phyloP scores from a whole-genome alignment of 2,797 vertebrate genomes.

The Amblyraja radiata region DNA sequence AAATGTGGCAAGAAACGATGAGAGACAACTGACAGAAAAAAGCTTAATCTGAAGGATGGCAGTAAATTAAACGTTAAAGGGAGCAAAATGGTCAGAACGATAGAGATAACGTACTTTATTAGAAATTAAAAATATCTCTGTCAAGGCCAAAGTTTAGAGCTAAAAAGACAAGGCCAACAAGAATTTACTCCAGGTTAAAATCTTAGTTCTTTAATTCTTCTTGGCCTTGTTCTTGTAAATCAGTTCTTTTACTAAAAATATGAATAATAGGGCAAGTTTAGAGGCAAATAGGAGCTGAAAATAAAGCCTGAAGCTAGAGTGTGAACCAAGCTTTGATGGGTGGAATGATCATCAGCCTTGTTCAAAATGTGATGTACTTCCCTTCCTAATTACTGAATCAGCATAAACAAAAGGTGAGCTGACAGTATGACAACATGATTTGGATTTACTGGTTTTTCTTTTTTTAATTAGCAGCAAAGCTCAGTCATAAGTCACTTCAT shows the following conservation, averaged over 20 bases:
- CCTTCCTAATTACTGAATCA: background rate
- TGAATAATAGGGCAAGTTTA: background rate
- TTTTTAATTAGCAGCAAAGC: background rate
- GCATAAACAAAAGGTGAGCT: background rate
- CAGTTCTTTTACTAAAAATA: background rate
- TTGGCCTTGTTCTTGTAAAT: background rate
- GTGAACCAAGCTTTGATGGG: background rate
- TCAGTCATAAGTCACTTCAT: background rate
- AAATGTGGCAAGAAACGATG: background rate
- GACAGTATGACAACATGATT: background rate
- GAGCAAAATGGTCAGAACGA: background rate
- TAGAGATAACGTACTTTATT: background rate
- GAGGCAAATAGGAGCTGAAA: background rate
- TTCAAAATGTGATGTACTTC: background rate
- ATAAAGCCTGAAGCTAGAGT: background rate
- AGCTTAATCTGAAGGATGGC: background rate
- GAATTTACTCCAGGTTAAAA: background rate
- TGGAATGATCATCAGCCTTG: background rate
- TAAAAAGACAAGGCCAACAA: background rate
- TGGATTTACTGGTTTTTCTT: background rate
- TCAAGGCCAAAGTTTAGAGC: background rate
- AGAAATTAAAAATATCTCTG: background rate
- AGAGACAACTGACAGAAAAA: background rate
- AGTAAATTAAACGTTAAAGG: background rate
- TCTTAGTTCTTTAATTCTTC: background rate